These are phyloP conservation scores for Austrolebias charrua DNA, from an alignment of 2,797 vertebrate species.

Conservation along the genomic window DNA sequence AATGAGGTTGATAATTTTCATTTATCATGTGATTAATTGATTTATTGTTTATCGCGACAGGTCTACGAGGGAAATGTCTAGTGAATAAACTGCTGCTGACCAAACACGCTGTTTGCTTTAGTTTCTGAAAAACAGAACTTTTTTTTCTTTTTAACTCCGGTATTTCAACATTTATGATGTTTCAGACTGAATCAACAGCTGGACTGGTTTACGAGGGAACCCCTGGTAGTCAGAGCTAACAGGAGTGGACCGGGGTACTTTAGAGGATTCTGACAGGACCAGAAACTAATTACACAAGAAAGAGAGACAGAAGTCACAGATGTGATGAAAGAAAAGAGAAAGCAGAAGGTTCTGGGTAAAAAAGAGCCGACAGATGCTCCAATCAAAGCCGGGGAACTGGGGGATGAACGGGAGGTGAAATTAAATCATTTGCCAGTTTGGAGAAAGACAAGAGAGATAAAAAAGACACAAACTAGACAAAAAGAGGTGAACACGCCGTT, in stretches of 20 bases:
- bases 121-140: too few relatives aligned
- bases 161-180: too few relatives aligned
- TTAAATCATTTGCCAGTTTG: constrained; percentile 4
- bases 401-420: not conserved
- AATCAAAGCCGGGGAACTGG: constrained; percentile 8
- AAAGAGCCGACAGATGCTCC: not conserved
- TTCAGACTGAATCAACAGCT: too few relatives aligned
- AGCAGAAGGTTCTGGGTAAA: not conserved
- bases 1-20: too few relatives aligned
- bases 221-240: too few relatives aligned
- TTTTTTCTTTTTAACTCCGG: too few relatives aligned
- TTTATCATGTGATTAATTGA: too few relatives aligned
- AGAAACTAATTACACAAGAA: not conserved
- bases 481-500: not conserved
- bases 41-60: too few relatives aligned
- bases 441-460: constrained; percentile 2
- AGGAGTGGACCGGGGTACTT: not conserved
- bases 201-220: too few relatives aligned
- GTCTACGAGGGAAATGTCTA: too few relatives aligned
- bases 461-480: not conserved
- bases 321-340: not conserved
- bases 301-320: constrained; percentile 1
- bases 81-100: too few relatives aligned
- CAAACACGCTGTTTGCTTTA: too few relatives aligned
- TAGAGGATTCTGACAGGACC: not conserved